phyloP scores from a whole-genome alignment of 2,888 invertebrate genomes.

The Lithosia quadra region DNA sequence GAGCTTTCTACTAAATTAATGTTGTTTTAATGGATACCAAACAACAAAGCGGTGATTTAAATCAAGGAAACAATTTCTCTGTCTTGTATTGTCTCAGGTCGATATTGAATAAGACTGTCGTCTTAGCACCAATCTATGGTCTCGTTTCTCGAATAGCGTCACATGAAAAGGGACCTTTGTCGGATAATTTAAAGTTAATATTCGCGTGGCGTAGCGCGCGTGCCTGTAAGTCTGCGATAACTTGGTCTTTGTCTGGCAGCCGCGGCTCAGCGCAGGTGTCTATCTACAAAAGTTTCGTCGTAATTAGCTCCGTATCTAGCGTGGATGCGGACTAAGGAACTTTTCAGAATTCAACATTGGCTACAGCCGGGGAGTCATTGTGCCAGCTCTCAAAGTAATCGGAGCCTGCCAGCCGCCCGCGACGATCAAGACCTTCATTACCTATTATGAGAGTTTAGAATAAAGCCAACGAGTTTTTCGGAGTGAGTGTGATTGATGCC shows the following conservation, averaged over 20 bases:
- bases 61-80: slow-evolving; percentile 64
- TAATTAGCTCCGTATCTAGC: slow-evolving; percentile 85
- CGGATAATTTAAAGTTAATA: slow-evolving; percentile 61
- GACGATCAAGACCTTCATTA: slow-evolving; percentile 85
- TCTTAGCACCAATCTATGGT: slow-evolving; percentile 69
- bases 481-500: slow-evolving; percentile 87
- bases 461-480: slow-evolving; percentile 87
- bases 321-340: slow-evolving; percentile 81
- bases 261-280: slow-evolving; percentile 84
- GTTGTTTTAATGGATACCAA: slow-evolving; percentile 57
- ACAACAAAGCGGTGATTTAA: slow-evolving; percentile 58
- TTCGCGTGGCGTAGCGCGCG: slow-evolving; percentile 57
- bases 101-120: slow-evolving; percentile 74
- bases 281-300: slow-evolving; percentile 85
- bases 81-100: slow-evolving; percentile 67
- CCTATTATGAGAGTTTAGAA: slow-evolving; percentile 87
- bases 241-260: slow-evolving; percentile 83
- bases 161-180: slow-evolving; percentile 61
- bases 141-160: slow-evolving; percentile 50
- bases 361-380: slow-evolving; percentile 83
- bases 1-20: slow-evolving; percentile 59
- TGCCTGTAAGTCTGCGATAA: slow-evolving; percentile 84
- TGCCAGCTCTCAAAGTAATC: slow-evolving; percentile 84
- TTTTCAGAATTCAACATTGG: slow-evolving; percentile 83
- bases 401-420: slow-evolving; percentile 79